Evolutionary conservation across 2,888 invertebrate species (phyloP).

Genomic region (Ctena decussata): DNA sequence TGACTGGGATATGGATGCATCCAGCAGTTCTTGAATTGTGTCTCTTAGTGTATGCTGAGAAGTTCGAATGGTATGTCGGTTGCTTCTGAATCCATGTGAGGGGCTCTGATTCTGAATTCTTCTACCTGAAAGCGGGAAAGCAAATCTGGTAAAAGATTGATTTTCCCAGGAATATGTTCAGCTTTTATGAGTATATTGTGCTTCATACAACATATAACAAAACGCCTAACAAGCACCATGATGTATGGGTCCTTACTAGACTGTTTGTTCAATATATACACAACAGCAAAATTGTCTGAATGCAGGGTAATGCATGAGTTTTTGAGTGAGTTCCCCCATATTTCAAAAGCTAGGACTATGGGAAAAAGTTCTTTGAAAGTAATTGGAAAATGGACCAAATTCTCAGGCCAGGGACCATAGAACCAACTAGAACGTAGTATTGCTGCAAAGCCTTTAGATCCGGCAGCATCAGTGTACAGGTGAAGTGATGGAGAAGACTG

Average conservation of each 20-base stretch:
- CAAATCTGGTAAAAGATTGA: background rate
- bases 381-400: background rate
- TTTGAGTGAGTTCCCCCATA: too few species aligned
- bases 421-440: background rate
- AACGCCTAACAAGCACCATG: background rate
- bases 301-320: too few species aligned
- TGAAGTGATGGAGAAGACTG: background rate
- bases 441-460: background rate
- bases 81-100: background rate
- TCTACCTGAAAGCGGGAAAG: constrained; percentile 19
- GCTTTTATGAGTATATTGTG: background rate
- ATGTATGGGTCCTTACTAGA: background rate
- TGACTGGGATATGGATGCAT: background rate
- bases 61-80: background rate
- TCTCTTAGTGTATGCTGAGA: background rate
- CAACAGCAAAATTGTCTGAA: background rate
- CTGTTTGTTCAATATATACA: background rate
- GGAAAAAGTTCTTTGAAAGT: constrained; percentile 18
- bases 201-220: background rate
- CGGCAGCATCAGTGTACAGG: constrained; percentile 7
- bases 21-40: background rate
- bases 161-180: background rate
- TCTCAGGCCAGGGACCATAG: background rate
- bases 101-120: background rate
- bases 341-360: constrained; percentile 1